These are phyloP conservation scores for Oxyura jamaicensis DNA, from an alignment of 2,113 vertebrate genomes.

Conservation along the genomic window DNA sequence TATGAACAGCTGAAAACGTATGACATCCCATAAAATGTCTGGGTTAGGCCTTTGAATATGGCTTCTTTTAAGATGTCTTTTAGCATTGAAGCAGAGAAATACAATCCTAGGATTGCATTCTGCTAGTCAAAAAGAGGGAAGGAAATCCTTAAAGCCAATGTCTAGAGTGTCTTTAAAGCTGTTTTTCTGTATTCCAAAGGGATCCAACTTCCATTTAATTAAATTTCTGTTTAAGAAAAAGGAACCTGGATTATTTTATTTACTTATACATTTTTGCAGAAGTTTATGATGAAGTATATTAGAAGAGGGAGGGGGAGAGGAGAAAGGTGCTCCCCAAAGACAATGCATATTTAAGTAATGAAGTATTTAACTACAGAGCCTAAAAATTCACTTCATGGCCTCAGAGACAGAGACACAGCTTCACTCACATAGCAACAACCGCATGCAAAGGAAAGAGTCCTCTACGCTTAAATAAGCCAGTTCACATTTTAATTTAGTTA, in stretches of 20 bases:
- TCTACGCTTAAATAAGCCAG: conserved; percentile 4
- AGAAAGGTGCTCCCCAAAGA: conserved; percentile 45
- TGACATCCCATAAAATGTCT: conserved; percentile 73
- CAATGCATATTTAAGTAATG: conserved; percentile 65
- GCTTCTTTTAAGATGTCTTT: conserved; percentile 57
- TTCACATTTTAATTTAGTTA: not conserved
- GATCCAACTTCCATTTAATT: conserved; percentile 66
- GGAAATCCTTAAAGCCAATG: conserved; percentile 63
- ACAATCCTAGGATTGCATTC: conserved; percentile 64
- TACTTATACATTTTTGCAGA: conserved; percentile 60
- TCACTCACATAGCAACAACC: conserved; percentile 48
- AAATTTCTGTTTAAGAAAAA: conserved; percentile 66
- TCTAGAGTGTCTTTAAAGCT: conserved; percentile 65
- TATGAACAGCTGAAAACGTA: conserved; percentile 72
- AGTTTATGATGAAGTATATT: conserved; percentile 48
- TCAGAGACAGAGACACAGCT: conserved; percentile 6
- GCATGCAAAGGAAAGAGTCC: conserved; percentile 1
- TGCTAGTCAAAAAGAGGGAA: conserved; percentile 59
- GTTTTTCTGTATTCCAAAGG: conserved; percentile 65
- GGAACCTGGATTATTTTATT: conserved; percentile 66
- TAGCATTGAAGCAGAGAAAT: conserved; percentile 56
- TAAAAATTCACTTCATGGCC: conserved; percentile 41
- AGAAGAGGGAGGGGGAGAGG: not conserved
- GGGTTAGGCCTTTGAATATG: conserved; percentile 61
- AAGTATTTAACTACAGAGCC: conserved; percentile 53